Evolutionary conservation across 2,888 invertebrate species (phyloP).

Genomic region (Lasioglossum pauxillum): DNA sequence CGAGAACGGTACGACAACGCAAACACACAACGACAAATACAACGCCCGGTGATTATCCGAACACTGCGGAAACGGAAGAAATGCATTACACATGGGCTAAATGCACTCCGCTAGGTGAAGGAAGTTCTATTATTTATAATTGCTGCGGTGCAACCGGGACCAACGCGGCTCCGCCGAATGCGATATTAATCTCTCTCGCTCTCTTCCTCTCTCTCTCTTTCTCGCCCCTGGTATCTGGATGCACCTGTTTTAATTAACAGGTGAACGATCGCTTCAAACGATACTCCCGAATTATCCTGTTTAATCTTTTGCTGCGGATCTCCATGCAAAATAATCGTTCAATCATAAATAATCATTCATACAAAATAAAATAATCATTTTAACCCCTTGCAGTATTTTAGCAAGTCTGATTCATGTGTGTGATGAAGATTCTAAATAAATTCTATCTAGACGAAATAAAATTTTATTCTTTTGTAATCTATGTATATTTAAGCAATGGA

Average conservation of each 20-base stretch:
- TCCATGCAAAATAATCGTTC: too few species aligned
- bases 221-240: conserved; percentile 2
- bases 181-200: conserved; percentile 51
- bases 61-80: conserved; percentile 60
- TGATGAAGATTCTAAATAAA: too few species aligned
- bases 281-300: not conserved
- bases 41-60: conserved; percentile 51
- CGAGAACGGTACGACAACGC: not conserved
- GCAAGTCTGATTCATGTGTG: too few species aligned
- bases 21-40: conserved; percentile 38
- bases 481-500: too few species aligned
- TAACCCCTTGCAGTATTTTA: too few species aligned
- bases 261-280: not conserved
- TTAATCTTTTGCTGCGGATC: too few species aligned
- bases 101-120: conserved; percentile 48
- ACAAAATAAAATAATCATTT: too few species aligned
- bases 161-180: conserved; percentile 36
- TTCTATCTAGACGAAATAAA: too few species aligned
- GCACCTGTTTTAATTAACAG: not conserved
- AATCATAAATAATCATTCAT: too few species aligned
- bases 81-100: conserved; percentile 64
- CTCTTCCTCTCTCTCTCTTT: not conserved
- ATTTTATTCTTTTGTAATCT: too few species aligned
- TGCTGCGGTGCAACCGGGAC: conserved; percentile 35
- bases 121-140: conserved; percentile 66